Evolutionary conservation across 2,888 invertebrate genomes (phyloP), one percentile per base, ranked within the genome.

Genomic region (Thera britannica): DNA sequence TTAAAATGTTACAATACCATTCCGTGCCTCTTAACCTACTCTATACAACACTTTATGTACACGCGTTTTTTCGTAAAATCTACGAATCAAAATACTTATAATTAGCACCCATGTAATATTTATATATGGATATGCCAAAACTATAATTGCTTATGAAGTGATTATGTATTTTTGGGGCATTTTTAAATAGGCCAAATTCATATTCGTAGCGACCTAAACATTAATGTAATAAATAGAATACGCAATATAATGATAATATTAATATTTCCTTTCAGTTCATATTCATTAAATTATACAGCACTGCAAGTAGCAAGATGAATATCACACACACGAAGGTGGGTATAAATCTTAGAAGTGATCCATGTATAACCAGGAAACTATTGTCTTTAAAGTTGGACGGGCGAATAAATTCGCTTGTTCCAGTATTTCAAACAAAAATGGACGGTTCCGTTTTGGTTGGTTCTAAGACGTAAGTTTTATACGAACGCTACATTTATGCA

Each of bases 81-180:
- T 76, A 79, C 82, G 81, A 78, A 76, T 80, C 79, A 77, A 77
- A 77, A 82, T 77, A 78, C 79, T 81, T 78, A 79, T 79, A 66
- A 64, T 84, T 89, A 90, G 90, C 91, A 91, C 91, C 91, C 89
- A 77, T 82, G 80, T 78, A 80, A 85, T 85, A 82, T 84, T 82
- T 85, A 86, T 73, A 84, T 73, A 84, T 82, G 80, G 84, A 89
- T 89, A 89, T 87, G 88, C 85, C 78, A 79, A 83, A 81, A 83
- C 68, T 77, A 75, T 70, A 71, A 82, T 79, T 79, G 79, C 81
- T 80, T 76, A 75, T 73, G 77, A 77, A 76, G 72, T 76, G 72
- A 77, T 71, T 75, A 72, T 72, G 70, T 71, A 62, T 68, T 68
- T 62, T 74, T 77, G 83, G 83, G 83, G 83, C 84, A 83, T 63